Evolutionary conservation across 2,113 vertebrate genomes (phyloP).

Genomic region (Baryphthengus martii): DNA sequence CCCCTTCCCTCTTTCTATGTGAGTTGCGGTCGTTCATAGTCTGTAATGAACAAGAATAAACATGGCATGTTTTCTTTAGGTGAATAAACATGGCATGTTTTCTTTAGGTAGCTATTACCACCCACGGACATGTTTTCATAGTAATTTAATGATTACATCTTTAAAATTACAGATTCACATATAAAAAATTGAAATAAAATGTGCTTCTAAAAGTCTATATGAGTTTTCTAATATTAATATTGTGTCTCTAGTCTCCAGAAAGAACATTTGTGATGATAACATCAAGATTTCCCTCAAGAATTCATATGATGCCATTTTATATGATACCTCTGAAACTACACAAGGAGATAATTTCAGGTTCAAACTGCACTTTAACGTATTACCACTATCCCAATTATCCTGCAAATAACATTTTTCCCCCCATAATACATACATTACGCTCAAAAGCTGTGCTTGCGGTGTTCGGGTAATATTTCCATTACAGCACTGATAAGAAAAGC

Average conservation of each 20-base stretch:
- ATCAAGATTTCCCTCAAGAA: not conserved
- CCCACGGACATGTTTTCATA: not conserved
- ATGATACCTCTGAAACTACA: not conserved
- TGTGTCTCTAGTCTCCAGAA: not conserved
- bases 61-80: not conserved
- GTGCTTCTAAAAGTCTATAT: not conserved
- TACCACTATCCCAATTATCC: not conserved
- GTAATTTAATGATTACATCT: constrained; percentile 1
- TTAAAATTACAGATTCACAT: not conserved
- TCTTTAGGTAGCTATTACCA: not conserved
- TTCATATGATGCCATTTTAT: not conserved
- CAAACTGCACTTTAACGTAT: not conserved
- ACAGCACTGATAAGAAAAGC: not conserved
- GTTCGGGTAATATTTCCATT: not conserved
- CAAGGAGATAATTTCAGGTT: constrained; percentile 5
- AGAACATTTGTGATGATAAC: not conserved
- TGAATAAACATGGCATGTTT: not conserved
- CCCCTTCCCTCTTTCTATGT: not conserved
- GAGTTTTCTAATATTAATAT: not conserved
- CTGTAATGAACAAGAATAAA: not conserved
- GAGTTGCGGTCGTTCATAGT: not conserved
- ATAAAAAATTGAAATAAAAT: not conserved
- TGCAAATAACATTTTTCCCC: not conserved
- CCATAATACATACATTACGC: not conserved
- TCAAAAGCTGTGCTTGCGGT: not conserved